Percentiles rank a stretch among this genome's conserved stretches.
Evolutionary conservation across 1,140 invertebrate species (phyloP).

Genomic region (Drosophila navojoa): DNA sequence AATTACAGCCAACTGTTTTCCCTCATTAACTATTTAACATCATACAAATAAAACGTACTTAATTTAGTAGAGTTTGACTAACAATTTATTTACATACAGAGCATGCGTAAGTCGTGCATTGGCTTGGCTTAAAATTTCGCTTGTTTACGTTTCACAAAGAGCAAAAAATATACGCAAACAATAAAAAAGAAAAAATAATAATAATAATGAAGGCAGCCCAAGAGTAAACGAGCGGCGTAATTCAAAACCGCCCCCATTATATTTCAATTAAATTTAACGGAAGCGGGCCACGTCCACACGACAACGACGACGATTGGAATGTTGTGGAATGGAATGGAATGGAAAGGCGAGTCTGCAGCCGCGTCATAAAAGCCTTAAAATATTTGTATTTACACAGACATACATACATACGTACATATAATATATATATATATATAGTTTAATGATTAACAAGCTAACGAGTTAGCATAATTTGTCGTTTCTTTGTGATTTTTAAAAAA

Average conservation of each 20-base stretch:
- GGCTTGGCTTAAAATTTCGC: not conserved
- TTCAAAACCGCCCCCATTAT: constrained; percentile 76
- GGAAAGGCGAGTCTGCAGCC: not conserved
- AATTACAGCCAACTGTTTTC: not conserved
- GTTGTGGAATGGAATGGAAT: constrained; percentile 9
- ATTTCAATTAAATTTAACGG: constrained; percentile 76
- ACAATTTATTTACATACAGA: constrained; percentile 24
- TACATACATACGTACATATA: not conserved
- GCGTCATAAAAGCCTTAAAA: not conserved
- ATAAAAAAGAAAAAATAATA: constrained; percentile 13
- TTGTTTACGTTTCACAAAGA: constrained; percentile 40
- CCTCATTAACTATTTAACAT: not conserved
- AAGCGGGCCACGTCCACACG: constrained; percentile 49
- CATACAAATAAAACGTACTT: not conserved
- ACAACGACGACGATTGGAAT: constrained; percentile 4
- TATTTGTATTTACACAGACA: constrained; percentile 21
- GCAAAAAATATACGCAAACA: constrained; percentile 32
- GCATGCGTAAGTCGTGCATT: constrained; percentile 19
- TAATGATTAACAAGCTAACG: constrained; percentile 53
- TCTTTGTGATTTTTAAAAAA: constrained; percentile 44
- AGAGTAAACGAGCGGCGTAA: constrained; percentile 53
- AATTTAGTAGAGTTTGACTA: not conserved
- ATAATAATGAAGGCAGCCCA: constrained; percentile 16
- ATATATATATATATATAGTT: constrained; percentile 29
- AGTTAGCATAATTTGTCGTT: constrained; percentile 42